Evolutionary conservation across 2,113 vertebrate species (phyloP).

Genomic region (Nematolebias whitei): DNA sequence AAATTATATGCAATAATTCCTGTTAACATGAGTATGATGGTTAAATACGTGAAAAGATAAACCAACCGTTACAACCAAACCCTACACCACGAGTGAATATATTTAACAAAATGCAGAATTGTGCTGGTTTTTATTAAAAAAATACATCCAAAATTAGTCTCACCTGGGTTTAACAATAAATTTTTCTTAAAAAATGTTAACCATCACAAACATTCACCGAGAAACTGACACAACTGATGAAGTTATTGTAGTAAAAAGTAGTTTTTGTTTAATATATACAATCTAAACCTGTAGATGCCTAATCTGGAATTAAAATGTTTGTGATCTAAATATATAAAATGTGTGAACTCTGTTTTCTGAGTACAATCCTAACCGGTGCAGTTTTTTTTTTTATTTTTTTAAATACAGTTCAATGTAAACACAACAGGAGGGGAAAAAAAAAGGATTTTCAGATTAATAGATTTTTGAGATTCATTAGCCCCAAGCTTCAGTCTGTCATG

Average conservation of each 20-base stretch:
- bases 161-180: not conserved
- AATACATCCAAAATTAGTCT: not conserved
- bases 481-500: slow-evolving; percentile 25
- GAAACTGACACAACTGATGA: slow-evolving; percentile 15
- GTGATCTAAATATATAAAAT: slow-evolving; percentile 1
- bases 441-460: slow-evolving; percentile 2
- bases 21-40: slow-evolving; percentile 23
- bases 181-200: not conserved
- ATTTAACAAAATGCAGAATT: slow-evolving; percentile 8
- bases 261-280: not conserved
- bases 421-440: slow-evolving; percentile 16
- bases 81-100: slow-evolving; percentile 4
- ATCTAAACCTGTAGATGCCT: rapidly evolving
- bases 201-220: not conserved
- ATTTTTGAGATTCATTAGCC: slow-evolving; percentile 12
- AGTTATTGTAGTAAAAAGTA: not conserved
- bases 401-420: slow-evolving; percentile 21
- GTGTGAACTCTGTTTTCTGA: not conserved
- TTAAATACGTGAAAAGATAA: slow-evolving; percentile 34
- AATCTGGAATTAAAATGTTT: not conserved
- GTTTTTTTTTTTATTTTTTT: not conserved
- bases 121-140: slow-evolving; percentile 4
- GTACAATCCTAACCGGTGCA: not conserved
- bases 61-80: slow-evolving; percentile 19
- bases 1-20: slow-evolving; percentile 9